Evolutionary conservation across 2,113 vertebrate genomes (phyloP), one percentile per base, ranked within the genome.

Genomic region (Pica pica): DNA sequence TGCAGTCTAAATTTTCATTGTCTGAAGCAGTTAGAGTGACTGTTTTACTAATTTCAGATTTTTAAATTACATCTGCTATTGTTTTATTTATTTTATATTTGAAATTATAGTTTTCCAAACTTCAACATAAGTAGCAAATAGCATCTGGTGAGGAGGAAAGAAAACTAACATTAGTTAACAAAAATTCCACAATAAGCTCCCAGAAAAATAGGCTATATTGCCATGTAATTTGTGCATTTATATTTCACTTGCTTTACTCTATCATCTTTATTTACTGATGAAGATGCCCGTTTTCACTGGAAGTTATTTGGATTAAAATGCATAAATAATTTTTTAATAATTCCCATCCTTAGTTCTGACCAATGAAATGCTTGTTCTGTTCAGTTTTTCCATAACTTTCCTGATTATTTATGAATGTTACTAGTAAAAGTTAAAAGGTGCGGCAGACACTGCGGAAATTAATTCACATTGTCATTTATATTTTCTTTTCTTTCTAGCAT

Each of bases 141-240:
- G 92, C 95, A 67, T 92, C 75, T 95, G 83, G 50, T 93, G 89
- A 93, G 75, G 82, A 96, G 73, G 92, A 97, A 94, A 89, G 94
- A 97, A 97, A 98, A 97, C 83, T 97, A 87, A 82, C 86, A 87
- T 93, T 96, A 90, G 87, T 95, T 86, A 97, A 86, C 90, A 97
- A 96, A 97, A 97, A 96, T 97, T 96, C 89, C 81, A 77, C 69
- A 88, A 68, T 96, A 96, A 97, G 96, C 59, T 94, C 83, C 67
- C 73, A 81, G 74, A 78, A 94, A 97, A 97, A 87, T 44, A 80
- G 79, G 5, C 50, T 57, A 11, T 37, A 37, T 80, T 64, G 6
- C 30, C 41, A 23, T 41, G 17, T 24, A 67, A 60, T 84, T 81
- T 83, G 41, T 87, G 39, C 81, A 79, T 97, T 97, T 95, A 75